Evolutionary conservation across 2,888 invertebrate genomes (phyloP), one percentile per base, ranked within the genome.

Genomic region (Hecatera dysodea): DNA sequence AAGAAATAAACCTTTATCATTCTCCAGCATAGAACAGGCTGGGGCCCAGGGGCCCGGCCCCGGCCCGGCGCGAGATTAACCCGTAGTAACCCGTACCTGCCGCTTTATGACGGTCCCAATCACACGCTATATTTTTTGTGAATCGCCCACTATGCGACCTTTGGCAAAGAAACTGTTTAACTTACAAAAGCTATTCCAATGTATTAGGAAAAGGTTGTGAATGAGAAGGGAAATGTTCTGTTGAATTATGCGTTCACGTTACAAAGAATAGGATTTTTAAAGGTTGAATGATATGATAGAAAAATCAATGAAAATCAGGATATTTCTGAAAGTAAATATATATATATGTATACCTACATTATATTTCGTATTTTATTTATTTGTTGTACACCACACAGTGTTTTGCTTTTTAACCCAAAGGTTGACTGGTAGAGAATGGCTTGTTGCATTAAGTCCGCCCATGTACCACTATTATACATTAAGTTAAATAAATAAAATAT

Each of bases 91-190:
- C 71, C 81, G 53, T 72, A 79, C 75, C 81, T 82, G 83, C 48
- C 67, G 65, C 46, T 82, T 81, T 81, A 81, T 63, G 81, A 83
- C 72, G 81, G 80, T 76, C 76, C 55, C 83, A 80, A 80, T 73
- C 83, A 62, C 72, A 80, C 66, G 63, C 69, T 70, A 76, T 69
- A 82, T 80, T 76, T 79, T 76, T 73, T 66, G 66, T 66, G 67
- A 73, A 65, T 55, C 53, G 39, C 55, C 60, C 62, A 46, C 57
- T 22, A 59, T 22, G 53, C 60, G 72, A 66, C 80, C 69, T 70
- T 70, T 56, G 65, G 36, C 48, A 68, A 67, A 71, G 80, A 61
- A 79, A 82, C 67, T 66, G 62, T 76, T 73, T 67, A 78, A 81
- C 61, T 71, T 63, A 22, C 42, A 66, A 73, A 71, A 70, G 65